Base-by-base conservation (phyloP, 2,113 vertebrate species). In the Halcyon senegalensis region DNA sequence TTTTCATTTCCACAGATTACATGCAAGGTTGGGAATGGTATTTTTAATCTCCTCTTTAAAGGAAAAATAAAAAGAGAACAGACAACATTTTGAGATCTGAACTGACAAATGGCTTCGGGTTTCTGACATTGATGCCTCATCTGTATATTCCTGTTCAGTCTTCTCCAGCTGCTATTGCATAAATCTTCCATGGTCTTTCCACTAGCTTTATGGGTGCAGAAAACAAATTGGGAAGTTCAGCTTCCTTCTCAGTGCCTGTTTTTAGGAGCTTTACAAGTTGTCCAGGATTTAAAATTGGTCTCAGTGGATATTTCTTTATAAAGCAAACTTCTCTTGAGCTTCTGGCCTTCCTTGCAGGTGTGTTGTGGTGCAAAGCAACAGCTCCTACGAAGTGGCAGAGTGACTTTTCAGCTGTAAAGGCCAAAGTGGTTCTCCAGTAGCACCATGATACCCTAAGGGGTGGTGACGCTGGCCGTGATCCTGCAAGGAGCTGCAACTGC, bases 1-100 rank as follows among this genome's bases (percentile, higher is more conserved):
- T 64, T 95, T 96, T 84, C 68, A 56, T 94, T 97, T 95, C 74
- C 78, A 90, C 60, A 77, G 87, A 78, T 92, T 94, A 69, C 73
- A 28, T 92, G 84, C 58, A 68, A 85, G n/a, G 69, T 87, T 87
- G 24, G 39, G 51, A 94, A 74, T 79, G 23, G 33, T 93, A 76
- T 62, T 96, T 95, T 96, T 90, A 79, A 82, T 95, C 69, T 64
- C 91, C 41, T 87, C 33, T 70, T 78, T 30, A 43, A 76, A 73
- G 75, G 60, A 48, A 72, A 60, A 70, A 33, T 43, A 56, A 68
- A 62, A 31, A 53, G 7, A 74, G 19, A 56, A 67, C 84, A 77
- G 63, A 68, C 66, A 95, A 41, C 58, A 75, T 96, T 97, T 93
- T 86, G 70, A 95, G 58, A 90, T 79, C 53, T 82, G 53, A 94